Evolutionary conservation across 1,140 invertebrate species (phyloP).

Genomic region (Bradysia coprophila): DNA sequence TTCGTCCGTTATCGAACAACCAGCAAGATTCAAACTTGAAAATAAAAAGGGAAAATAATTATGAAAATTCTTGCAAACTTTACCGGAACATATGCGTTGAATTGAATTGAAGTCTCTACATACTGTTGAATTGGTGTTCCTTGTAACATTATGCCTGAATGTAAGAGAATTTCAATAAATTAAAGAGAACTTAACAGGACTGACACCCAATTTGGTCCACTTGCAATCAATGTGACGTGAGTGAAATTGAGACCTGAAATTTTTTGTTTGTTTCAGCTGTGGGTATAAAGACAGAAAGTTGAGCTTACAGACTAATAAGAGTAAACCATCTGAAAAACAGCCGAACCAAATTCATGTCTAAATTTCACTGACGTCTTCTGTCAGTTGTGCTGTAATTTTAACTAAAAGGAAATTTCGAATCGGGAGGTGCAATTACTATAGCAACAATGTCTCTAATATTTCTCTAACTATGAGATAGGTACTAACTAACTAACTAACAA

Average conservation of each 20-base stretch:
- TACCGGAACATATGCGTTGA: background rate
- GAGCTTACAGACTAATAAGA: too few species aligned
- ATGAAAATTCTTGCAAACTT: background rate
- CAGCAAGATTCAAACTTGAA: slow-evolving; percentile 11
- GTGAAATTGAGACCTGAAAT: too few species aligned
- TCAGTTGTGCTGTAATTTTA: background rate
- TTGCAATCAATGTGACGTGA: too few species aligned
- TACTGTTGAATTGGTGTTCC: background rate
- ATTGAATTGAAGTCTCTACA: background rate
- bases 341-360: background rate
- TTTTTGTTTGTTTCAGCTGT: too few species aligned
- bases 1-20: slow-evolving; percentile 12
- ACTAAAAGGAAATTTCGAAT: background rate
- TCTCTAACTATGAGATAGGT: too few species aligned
- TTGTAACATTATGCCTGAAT: too few species aligned
- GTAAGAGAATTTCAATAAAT: too few species aligned
- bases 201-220: too few species aligned
- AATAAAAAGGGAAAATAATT: background rate
- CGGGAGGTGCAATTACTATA: background rate
- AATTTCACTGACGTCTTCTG: background rate
- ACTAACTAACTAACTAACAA: slow-evolving; percentile 16
- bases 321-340: too few species aligned
- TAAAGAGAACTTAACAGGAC: too few species aligned
- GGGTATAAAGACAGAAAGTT: too few species aligned
- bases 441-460: too few species aligned